Percentiles rank a stretch among this genome's conserved stretches.
Conservation (phyloP, 2,113 vertebrate species). For the Panthera tigris region DNA sequence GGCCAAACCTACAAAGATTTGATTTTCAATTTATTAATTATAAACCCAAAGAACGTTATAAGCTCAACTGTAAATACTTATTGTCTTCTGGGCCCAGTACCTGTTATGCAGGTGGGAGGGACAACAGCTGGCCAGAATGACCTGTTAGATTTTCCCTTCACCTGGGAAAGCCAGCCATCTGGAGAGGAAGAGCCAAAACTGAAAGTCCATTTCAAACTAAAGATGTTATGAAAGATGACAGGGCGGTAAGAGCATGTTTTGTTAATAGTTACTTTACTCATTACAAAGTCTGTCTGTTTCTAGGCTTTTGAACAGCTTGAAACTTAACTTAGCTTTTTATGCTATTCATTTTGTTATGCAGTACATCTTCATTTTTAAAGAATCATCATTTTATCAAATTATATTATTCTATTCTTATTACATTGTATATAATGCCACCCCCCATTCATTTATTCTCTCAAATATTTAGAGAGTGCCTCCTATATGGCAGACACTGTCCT, state of each 20-base stretch:
- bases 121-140: neutral
- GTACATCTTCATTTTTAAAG: neutral
- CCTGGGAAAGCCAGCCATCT: neutral
- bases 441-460: neutral
- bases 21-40: too few species aligned
- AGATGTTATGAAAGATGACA: neutral
- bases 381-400: neutral
- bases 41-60: too few species aligned
- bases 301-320: neutral
- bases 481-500: neutral
- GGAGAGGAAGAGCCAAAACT: neutral
- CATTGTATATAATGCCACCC: neutral
- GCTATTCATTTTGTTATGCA: neutral
- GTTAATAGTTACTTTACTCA: neutral
- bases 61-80: too few species aligned
- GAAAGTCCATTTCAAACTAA: neutral
- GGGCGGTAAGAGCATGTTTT: neutral
- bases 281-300: neutral
- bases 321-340: neutral
- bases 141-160: neutral
- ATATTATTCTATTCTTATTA: neutral
- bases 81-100: accelerated
- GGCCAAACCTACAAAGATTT: neutral
- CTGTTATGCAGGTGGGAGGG: neutral
- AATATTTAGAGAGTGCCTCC: neutral